Base-by-base conservation (phyloP, 1,140 invertebrate species). In the Apis cerana region DNA sequence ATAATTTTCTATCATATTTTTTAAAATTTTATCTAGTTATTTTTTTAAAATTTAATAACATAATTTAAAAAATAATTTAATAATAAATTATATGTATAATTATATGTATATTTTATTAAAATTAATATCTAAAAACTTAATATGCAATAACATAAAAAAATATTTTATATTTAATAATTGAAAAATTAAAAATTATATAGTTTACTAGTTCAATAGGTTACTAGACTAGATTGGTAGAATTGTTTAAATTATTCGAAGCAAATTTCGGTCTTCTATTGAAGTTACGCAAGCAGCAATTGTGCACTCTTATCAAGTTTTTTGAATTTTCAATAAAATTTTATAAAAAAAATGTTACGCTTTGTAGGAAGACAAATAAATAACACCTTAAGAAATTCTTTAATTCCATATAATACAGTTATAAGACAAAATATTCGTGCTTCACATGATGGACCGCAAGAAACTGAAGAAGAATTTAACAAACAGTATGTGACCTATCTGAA, bases 401-500 rank as follows among this genome's bases (percentile, higher is more conserved):
- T 90, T 21, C 83, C 90, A 9, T 91, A 90, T 23, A 43, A 64
- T 0, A 52, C 90, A 1, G 86, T 85, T 64, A 78, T 91, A 8
- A 83, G 83, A 27, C 91, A 93, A 12, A 79, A 75, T 58, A 23
- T 65, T 2, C 93, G 94, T 82, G 48, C 81, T 1, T 86, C 88
- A 19, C 87, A 92, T 74, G 92, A 92, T 75, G 93, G 90, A 1
- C 64, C 84, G 12, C 87, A 91, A 74, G 95, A 95, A 84, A 93
- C 95, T 19, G 97, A 97, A 69, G 97, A 96, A 86, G 96, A 97
- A 89, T 97, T 97, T 91, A 96, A 97, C 91, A 93, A 94, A 33
- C 95, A 97, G 91, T 99, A 97, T 93, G 96, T 97, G 92, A 95
- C 96, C 43, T 99, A 96, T 93, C 98, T 99, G 94, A 97, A 96